A percentile compares a stretch with the other conserved stretches of the same genome.
phyloP scores from a whole-genome alignment of 92 coral and sea anemone genomes.

The Desmophyllum pertusum region DNA sequence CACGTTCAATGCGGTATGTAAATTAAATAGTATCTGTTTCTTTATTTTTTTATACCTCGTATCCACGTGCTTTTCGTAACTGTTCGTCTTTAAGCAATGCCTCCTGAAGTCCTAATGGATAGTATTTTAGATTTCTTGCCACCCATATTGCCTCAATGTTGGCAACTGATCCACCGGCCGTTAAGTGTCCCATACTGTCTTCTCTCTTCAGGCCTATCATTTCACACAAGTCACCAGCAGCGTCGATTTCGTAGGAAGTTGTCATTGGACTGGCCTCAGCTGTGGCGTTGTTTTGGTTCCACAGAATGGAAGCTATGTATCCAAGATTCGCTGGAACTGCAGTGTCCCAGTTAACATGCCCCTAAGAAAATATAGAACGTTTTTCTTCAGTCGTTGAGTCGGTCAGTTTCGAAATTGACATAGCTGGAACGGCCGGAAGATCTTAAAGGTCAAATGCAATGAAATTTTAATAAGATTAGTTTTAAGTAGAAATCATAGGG shows the following conservation, averaged over 20 bases:
- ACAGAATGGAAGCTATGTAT: conserved; percentile 74
- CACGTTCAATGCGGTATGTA: no score
- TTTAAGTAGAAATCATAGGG: no score
- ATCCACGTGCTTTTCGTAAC: conserved; percentile 10
- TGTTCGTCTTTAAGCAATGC: conserved; percentile 64
- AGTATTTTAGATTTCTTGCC: conserved; percentile 87
- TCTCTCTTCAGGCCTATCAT: conserved; percentile 84
- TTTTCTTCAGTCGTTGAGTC: background rate
- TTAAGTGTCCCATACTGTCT: conserved; percentile 70
- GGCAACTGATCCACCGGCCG: conserved; percentile 83
- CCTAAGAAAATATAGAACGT: conserved; percentile 40
- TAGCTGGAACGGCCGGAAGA: no score
- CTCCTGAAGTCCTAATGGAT: conserved; percentile 75
- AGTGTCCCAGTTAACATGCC: conserved; percentile 91
- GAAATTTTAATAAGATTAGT: no score
- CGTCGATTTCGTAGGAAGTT: conserved; percentile 78
- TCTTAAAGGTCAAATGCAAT: no score
- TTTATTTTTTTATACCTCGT: conserved; percentile 14
- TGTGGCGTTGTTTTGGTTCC: conserved; percentile 86
- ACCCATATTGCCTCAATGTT: conserved; percentile 96
- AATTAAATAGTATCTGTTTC: background rate
- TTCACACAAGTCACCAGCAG: conserved; percentile 74
- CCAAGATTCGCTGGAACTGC: conserved; percentile 89
- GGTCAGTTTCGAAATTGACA: background rate
- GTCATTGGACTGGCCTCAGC: conserved; percentile 73